Percentiles rank a stretch among this genome's conserved stretches.
Conservation (phyloP, 2,888 invertebrate genomes). For the Caenorhabditis zanzibari region DNA sequence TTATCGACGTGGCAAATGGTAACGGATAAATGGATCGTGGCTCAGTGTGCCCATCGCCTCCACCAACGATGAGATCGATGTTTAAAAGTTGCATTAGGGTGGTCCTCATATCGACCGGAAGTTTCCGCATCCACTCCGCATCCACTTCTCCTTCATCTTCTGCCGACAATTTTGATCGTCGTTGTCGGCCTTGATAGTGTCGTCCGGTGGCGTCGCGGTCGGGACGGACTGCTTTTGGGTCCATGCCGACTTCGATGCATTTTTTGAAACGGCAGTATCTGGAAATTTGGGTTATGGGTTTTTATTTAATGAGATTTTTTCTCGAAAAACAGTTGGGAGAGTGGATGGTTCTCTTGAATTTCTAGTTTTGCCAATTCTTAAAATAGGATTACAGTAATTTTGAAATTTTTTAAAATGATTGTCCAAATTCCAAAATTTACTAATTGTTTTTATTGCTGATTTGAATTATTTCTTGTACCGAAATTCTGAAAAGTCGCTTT, state of each 20-base stretch:
- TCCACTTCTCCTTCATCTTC: conserved; percentile 76
- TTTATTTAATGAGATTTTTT: neutral
- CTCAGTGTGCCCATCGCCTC: conserved; percentile 73
- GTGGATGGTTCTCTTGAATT: no score
- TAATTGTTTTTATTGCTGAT: no score
- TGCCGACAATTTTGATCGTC: conserved; percentile 68
- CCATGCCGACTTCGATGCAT: conserved; percentile 83
- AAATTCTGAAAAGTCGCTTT: no score
- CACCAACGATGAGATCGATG: conserved; percentile 79
- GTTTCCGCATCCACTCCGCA: conserved; percentile 81
- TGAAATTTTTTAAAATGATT: no score
- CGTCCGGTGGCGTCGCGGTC: conserved; percentile 83
- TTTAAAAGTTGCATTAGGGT: conserved; percentile 82
- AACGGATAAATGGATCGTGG: conserved; percentile 78
- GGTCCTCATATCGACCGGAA: conserved; percentile 83
- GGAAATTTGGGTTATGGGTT: conserved; percentile 1
- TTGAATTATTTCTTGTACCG: no score
- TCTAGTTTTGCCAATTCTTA: no score
- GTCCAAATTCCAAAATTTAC: no score
- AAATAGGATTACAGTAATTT: no score
- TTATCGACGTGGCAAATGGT: conserved; percentile 72
- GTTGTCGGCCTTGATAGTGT: conserved; percentile 73
- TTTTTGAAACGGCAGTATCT: conserved; percentile 82
- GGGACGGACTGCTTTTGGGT: conserved; percentile 83
- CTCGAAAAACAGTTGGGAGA: no score